Conservation (phyloP, 2,888 invertebrate species). For the Eucera pruinosa region DNA sequence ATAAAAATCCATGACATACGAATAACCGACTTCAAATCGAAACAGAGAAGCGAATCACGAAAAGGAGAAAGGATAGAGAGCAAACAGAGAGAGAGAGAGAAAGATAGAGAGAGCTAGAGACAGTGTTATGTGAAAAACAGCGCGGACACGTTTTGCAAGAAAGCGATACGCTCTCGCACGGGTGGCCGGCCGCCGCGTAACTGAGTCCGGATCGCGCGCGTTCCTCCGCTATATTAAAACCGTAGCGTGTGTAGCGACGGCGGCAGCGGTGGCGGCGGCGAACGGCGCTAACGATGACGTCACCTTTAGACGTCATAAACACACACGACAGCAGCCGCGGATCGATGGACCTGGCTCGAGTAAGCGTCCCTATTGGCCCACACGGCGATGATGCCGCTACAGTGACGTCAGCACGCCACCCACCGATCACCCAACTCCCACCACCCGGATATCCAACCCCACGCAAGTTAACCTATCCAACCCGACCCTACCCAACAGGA, state of each 20-base stretch:
- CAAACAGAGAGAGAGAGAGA: background rate
- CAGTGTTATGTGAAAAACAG: conserved; percentile 43
- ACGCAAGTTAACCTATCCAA: conserved; percentile 49
- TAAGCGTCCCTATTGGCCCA: conserved; percentile 74
- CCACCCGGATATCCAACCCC: conserved; percentile 51
- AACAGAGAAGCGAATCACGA: conserved; percentile 3
- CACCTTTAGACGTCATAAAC: conserved; percentile 78
- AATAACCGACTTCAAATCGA: background rate
- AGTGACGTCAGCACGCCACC: conserved; percentile 71
- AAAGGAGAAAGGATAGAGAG: background rate
- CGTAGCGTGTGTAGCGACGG: conserved; percentile 82
- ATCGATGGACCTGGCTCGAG: conserved; percentile 76
- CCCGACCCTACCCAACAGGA: conserved; percentile 54
- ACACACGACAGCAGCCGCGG: conserved; percentile 70
- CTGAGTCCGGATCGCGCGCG: conserved; percentile 82
- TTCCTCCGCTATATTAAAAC: conserved; percentile 83
- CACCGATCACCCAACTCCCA: conserved; percentile 45
- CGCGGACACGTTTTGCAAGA: conserved; percentile 51
- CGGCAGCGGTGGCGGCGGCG: conserved; percentile 66
- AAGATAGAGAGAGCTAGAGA: conserved; percentile 39
- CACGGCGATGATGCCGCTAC: conserved; percentile 71
- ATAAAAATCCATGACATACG: too few relatives aligned
- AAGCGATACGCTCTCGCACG: conserved; percentile 76
- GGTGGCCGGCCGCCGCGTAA: conserved; percentile 83
- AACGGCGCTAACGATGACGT: conserved; percentile 81